Conservation (phyloP, 2,113 vertebrate species). For the Neodon shergylaensis region DNA sequence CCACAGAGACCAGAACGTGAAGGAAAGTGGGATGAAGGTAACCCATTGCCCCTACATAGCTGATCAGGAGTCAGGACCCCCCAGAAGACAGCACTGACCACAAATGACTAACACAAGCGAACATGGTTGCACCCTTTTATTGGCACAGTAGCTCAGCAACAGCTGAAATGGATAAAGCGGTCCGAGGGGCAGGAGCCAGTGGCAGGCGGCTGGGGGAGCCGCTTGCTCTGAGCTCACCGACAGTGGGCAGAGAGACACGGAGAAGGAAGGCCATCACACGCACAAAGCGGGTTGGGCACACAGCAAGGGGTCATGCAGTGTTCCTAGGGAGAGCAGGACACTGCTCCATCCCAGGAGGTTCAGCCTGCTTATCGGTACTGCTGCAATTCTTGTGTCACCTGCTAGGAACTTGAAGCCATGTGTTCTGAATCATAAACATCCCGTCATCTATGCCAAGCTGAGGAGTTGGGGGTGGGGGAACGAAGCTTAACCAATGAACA, state of each 20-base stretch:
- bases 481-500: conserved; percentile 27
- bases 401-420: conserved; percentile 54
- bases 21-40: not conserved
- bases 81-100: not conserved
- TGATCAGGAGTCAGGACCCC: not conserved
- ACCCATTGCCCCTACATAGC: not conserved
- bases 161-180: conserved; percentile 50
- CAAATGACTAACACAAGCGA: not conserved
- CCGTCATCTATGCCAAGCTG: conserved; percentile 38
- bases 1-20: not conserved
- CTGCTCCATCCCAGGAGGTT: conserved; percentile 45
- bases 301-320: conserved; percentile 57
- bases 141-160: conserved; percentile 74
- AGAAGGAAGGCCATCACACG: conserved; percentile 43
- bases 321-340: conserved; percentile 24
- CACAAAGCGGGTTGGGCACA: conserved; percentile 58
- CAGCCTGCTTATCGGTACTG: not conserved
- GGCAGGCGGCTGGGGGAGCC: conserved; percentile 14
- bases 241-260: conserved; percentile 34
- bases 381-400: conserved; percentile 59
- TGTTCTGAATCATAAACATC: conserved; percentile 30
- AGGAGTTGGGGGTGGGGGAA: not conserved
- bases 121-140: conserved; percentile 65
- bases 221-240: conserved; percentile 36
- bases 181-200: conserved; percentile 52